Evolutionary conservation across 2,797 vertebrate species (phyloP), one percentile per base, ranked within the genome.

Genomic region (Acanthurus leucopareius): DNA sequence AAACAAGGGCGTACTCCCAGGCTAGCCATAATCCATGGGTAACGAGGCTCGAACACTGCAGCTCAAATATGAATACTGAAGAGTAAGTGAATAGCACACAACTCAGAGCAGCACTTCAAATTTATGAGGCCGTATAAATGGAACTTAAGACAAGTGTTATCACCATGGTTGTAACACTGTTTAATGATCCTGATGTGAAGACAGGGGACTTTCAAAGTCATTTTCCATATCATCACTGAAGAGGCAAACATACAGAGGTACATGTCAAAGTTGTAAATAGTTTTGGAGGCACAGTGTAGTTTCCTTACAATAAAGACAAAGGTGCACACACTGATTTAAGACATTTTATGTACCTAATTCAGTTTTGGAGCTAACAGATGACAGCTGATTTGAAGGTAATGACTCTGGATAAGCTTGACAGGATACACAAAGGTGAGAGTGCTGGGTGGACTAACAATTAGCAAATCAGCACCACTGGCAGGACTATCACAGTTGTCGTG

Each of bases 131-230:
- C 42, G 51, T 79, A 84, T 83, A 88, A 88, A 93, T 68, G 45
- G 84, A 88, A 88, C 73, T 93, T 87, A 77, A 90, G 60, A 90
- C 76, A 82, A 92, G 88, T 85, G 86, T 92, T 90, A 88, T 86
- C 40, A 22, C 83, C 44, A 1, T 49, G 63, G 67, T 82, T 89
- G 79, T 81, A 90, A 90, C 69, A 66, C 74, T 61, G 83, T 81
- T 90, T 88, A 91, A 91, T 84, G 76, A 87, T 84, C 45, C 61
- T 73, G 73, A 72, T 61, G 61, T 51, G 40, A 84, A 86, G 69
- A 86, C 67, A 60, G 40, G 69, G 69, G 58, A 80, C 75, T 84
- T 85, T 92, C 81, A 91, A 92, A 88, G 89, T 89, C 86, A 89
- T 84, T 87, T 65, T 73, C 84, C 11, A 64, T 66, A 35, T 70